Evolutionary conservation across 2,113 vertebrate species (phyloP), one percentile per base, ranked within the genome.

Genomic region (Patagioenas fasciata): DNA sequence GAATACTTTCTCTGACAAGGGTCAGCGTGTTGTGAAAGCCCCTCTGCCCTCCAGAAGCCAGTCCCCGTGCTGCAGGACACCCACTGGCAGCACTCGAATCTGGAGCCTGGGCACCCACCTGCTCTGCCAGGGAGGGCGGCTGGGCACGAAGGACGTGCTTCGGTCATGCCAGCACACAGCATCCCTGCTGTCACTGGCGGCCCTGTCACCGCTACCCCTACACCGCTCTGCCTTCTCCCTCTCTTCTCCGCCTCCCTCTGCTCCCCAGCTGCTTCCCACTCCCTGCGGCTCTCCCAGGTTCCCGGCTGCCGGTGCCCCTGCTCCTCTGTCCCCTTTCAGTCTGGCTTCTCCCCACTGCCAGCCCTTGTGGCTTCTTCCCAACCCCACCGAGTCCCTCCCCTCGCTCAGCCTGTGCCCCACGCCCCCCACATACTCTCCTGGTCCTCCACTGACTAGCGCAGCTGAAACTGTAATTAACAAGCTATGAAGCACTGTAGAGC

Each of bases 391-490:
- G 28, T 24, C 36, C 48, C 85, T 64, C 28, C 7, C 20, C 40
- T 31, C 20, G 42, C 54, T 73, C 3, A 3, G 14, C 64, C 44
- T 0, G 0, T 87, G 77, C 15, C 24, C 85, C 72, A 38, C 64
- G 57, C 23, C 32, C 26, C 28, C 61, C 66, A 40, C 83, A 15
- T 31, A 48, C 31, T 56, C 38, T 42, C 20, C 89, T 53, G 79
- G 80, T 56, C 85, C 82, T 74, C 51, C 56, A 31, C 72, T 73
- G 79, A 80, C 50, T 73, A 28, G 34, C 15, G 14, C 26, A 19
- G 82, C 56, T 88, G 64, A 88, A 96, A 62, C 67, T 83, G 93
- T 97, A 96, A 96, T 95, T 96, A 97, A 95, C 64, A 88, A 71
- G 90, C 94, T 83, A 60, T 73, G 88, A 96, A 96, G 95, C 90